Conservation (phyloP, 2,113 vertebrate genomes). For the Anas platyrhynchos region DNA sequence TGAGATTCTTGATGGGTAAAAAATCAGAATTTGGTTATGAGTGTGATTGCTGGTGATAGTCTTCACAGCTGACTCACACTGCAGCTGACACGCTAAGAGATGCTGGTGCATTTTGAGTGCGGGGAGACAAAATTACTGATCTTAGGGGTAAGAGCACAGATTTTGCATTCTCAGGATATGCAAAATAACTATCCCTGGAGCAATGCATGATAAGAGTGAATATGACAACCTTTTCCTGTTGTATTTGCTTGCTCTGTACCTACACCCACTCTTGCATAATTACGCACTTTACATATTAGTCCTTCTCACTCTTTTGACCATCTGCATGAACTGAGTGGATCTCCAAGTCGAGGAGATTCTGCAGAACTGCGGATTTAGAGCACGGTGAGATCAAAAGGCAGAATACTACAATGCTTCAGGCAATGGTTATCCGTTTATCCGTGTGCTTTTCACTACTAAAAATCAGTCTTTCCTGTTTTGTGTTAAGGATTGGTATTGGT, state of each 20-base stretch:
- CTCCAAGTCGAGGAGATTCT: not conserved
- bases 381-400: not conserved
- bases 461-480: not conserved
- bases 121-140: not conserved
- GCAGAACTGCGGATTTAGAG: not conserved
- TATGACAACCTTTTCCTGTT: not conserved
- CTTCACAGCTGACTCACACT: rapidly evolving
- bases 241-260: not conserved
- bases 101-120: not conserved
- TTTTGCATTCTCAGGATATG: not conserved
- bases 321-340: not conserved
- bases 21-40: not conserved
- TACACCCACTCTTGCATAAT: not conserved
- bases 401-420: rapidly evolving
- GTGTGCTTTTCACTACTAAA: too few species aligned
- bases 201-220: rapidly evolving
- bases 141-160: not conserved
- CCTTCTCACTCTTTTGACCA: not conserved
- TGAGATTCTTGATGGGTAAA: not conserved
- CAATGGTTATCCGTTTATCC: not conserved
- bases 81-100: not conserved
- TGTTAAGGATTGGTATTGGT: not conserved
- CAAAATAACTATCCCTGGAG: not conserved
- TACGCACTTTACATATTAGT: too few species aligned
- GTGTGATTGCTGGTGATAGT: not conserved